Evolutionary conservation across 1,140 invertebrate genomes (phyloP).

Genomic region (Procambarus clarkii): DNA sequence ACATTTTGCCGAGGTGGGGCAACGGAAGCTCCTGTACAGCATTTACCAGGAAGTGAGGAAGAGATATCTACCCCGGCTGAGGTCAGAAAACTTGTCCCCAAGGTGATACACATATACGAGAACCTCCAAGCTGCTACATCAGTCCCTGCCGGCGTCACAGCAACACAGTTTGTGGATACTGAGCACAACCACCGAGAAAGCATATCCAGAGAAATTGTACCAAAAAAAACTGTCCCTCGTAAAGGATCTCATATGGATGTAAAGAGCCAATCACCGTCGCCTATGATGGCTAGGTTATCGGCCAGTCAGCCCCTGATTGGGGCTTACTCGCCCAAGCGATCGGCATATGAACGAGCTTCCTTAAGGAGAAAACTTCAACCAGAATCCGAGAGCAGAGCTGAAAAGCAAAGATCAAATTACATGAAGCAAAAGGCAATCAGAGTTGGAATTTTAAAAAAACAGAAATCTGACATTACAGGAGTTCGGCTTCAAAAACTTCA

Average conservation of each 20-base stretch:
- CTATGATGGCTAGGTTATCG: background rate
- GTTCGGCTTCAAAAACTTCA: conserved; percentile 60
- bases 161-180: background rate
- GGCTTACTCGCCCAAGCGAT: conserved; percentile 10
- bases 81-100: conserved; percentile 20
- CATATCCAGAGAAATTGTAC: background rate
- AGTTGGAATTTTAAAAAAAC: conserved; percentile 57
- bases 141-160: background rate
- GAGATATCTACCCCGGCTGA: background rate
- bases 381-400: conserved; percentile 55
- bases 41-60: background rate
- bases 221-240: background rate
- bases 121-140: conserved; percentile 26
- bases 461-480: conserved; percentile 61
- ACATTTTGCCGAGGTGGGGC: background rate
- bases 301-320: conserved; percentile 1
- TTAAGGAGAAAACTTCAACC: conserved; percentile 50
- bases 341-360: conserved; percentile 47
- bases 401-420: conserved; percentile 62
- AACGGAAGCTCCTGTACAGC: background rate
- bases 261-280: background rate
- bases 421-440: conserved; percentile 52
- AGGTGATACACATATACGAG: conserved; percentile 56
- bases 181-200: background rate
- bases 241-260: background rate